Base-by-base conservation (phyloP, 1,140 invertebrate genomes). In the Meloidogyne chitwoodi region DNA sequence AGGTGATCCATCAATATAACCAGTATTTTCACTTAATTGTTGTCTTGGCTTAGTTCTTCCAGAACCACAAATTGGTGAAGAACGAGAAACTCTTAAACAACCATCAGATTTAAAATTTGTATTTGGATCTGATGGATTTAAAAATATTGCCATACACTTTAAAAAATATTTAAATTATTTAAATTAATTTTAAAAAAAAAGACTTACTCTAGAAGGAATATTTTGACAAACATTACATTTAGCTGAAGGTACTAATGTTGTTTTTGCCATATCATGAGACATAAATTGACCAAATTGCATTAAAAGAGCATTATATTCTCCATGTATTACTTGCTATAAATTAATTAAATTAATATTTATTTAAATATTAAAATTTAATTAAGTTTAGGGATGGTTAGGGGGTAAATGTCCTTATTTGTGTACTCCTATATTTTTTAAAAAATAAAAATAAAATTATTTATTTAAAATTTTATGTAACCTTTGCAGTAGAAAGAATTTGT, bases 211-310 rank as follows among this genome's bases (percentile, higher is more conserved):
- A 38, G 80, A 80, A 5, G 84, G 82, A 73, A 86, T 86, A 64
- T 86, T 87, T 65, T 85, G 83, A 70, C 84, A 86, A 27, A 84
- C 81, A 75, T 87, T 87, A 66, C 85, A 86, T 65, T 87, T 87
- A 29, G 85, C 76, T 14, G 85, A 86, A 14, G 85, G 85, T 22
- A 86, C 85, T 1, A 86, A 80, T n/a, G 85, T 87, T 8, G 85
- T 86, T 61, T 85, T 83, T 24, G 83, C 80, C 79, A 86, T 82
- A 61, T 86, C 86, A 62, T 87, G 85, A n/a, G 78, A 78, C 63
- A 86, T 85, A 44, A 87, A 87, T 67, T 87, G 86, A 63, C 85
- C 85, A 67, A 87, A 86, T 68, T 86, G 85, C 86, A 86, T 87
- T 19, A 86, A 80, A 14, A 86, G 70, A 14, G 81, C 77, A 75